Evolutionary conservation across 2,888 invertebrate genomes (phyloP).

Genomic region (Drosophila percnosoma): DNA sequence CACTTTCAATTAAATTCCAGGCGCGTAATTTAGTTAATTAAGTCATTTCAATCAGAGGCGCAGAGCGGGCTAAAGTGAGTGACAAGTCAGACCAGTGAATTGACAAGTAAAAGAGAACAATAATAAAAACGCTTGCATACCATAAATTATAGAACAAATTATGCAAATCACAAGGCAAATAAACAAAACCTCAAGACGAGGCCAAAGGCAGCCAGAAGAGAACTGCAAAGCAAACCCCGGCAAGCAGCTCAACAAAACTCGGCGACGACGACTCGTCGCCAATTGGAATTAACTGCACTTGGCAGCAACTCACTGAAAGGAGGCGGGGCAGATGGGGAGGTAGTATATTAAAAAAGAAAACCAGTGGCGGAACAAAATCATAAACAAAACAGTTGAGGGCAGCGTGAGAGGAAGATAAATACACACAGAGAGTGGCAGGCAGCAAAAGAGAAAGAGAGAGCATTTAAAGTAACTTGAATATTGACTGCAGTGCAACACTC

Average conservation of each 20-base stretch:
- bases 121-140: conserved; percentile 72
- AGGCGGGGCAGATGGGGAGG: background rate
- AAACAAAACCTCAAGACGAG: conserved; percentile 64
- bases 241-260: conserved; percentile 10
- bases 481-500: conserved; percentile 9
- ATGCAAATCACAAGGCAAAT: conserved; percentile 78
- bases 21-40: conserved; percentile 84
- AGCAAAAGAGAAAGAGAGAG: background rate
- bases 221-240: background rate
- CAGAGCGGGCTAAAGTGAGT: conserved; percentile 29
- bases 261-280: conserved; percentile 69
- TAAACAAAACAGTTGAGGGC: conserved; percentile 62
- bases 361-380: conserved; percentile 71
- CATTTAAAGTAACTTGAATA: conserved; percentile 36
- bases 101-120: conserved; percentile 64
- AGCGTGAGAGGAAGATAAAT: conserved; percentile 4
- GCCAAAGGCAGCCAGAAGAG: conserved; percentile 39
- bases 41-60: conserved; percentile 79
- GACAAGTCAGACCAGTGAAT: conserved; percentile 59
- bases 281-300: conserved; percentile 80
- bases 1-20: conserved; percentile 79
- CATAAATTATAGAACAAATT: conserved; percentile 82
- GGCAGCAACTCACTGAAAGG: conserved; percentile 34
- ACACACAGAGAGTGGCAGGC: background rate
- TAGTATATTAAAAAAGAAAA: conserved; percentile 23